Evolutionary conservation across 35 echinoderm and acorn worm species (phyloP).

Genomic region (Apostichopus japonicus): DNA sequence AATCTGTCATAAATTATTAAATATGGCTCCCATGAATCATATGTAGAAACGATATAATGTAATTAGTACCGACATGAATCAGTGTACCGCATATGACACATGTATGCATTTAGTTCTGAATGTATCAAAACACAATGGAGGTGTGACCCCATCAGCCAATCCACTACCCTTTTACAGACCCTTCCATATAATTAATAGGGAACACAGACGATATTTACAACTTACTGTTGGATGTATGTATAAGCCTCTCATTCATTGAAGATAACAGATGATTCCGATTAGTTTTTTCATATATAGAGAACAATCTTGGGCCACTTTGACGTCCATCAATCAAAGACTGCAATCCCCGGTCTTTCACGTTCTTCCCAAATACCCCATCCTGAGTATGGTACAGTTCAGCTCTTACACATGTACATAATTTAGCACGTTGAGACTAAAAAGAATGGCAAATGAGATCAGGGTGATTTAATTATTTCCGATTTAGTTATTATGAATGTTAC

Average conservation of each 20-base stretch:
- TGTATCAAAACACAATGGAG: not conserved
- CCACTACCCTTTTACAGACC: not conserved
- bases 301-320: not conserved
- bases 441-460: too few species aligned
- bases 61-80: too few species aligned
- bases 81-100: too few species aligned
- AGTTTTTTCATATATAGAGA: not conserved
- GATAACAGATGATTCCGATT: not conserved
- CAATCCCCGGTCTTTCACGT: not conserved
- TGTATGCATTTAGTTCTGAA: too few species aligned
- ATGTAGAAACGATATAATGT: too few species aligned
- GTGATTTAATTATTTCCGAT: too few species aligned
- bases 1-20: too few species aligned
- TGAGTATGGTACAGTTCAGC: not conserved
- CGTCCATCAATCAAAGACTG: not conserved
- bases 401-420: not conserved
- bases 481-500: too few species aligned
- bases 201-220: not conserved
- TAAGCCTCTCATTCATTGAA: not conserved
- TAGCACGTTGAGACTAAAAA: not conserved
- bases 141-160: not conserved
- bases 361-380: not conserved
- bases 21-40: too few species aligned
- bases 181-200: not conserved
- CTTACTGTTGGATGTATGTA: constrained; percentile 11